A percentile compares a stretch with the other conserved stretches of the same genome.
Conservation (phyloP, 2,113 vertebrate species). For the Carettochelys insculpta region DNA sequence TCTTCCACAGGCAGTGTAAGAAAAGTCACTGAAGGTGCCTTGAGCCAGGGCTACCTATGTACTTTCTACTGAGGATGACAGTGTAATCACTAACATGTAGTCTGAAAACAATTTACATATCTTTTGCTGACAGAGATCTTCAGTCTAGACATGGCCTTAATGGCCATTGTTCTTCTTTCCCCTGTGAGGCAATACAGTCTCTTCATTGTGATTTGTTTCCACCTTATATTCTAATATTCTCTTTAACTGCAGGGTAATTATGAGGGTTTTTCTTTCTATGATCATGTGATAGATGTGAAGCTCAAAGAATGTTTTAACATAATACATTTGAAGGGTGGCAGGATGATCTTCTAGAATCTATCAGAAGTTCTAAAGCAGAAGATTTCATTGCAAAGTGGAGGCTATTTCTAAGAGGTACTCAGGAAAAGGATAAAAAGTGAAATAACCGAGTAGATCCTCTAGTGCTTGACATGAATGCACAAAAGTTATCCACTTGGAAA, state of each 20-base stretch:
- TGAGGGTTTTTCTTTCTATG: fast-evolving
- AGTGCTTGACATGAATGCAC: not conserved
- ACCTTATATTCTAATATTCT: not conserved
- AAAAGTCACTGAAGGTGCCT: not conserved
- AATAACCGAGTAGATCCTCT: not conserved
- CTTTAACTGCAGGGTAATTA: not conserved
- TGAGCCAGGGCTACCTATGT: not conserved
- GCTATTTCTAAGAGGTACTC: not conserved
- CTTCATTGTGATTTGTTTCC: not conserved
- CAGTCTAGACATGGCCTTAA: too few species aligned
- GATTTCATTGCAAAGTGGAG: not conserved
- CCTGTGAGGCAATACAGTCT: not conserved
- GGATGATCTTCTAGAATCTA: not conserved
- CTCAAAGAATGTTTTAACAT: not conserved
- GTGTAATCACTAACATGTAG: not conserved
- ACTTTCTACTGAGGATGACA: not conserved
- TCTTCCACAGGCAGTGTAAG: not conserved
- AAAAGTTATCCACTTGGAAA: not conserved
- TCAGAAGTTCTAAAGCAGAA: not conserved
- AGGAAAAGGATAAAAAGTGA: not conserved
- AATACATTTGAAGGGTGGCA: fast-evolving
- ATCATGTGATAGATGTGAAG: fast-evolving
- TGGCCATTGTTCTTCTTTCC: not conserved
- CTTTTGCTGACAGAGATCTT: too few species aligned
- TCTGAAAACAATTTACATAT: too few species aligned